A percentile compares a stretch with the other conserved stretches of the same genome.
Conservation (phyloP, 2,797 vertebrate species). For the Tenualosa ilisha region DNA sequence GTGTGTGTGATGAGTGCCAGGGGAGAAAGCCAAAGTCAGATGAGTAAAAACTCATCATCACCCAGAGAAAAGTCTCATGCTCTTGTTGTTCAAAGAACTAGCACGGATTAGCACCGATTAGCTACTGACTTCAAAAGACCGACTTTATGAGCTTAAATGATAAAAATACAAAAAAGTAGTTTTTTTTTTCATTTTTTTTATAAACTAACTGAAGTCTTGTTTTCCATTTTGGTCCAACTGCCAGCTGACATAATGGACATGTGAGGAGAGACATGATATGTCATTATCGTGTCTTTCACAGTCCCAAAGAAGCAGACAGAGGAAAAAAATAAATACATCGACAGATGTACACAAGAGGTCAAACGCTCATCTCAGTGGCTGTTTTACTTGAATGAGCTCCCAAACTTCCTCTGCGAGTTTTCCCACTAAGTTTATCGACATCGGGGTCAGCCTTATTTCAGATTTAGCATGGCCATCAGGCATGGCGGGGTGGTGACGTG, state of each 20-base stretch:
- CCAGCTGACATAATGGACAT: neutral
- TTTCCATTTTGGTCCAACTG: neutral
- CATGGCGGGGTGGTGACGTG: slow-evolving; percentile 23
- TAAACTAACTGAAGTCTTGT: neutral
- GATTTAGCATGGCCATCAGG: slow-evolving; percentile 28
- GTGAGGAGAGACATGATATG: neutral
- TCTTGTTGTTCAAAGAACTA: neutral
- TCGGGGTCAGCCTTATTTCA: slow-evolving; percentile 20
- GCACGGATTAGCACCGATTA: neutral
- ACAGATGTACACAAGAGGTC: neutral
- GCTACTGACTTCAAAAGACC: neutral
- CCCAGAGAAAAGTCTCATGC: neutral
- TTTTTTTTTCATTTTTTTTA: no score
- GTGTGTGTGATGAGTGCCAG: neutral
- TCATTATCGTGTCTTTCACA: neutral
- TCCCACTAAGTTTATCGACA: neutral
- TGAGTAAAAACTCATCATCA: neutral
- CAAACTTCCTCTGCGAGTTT: neutral
- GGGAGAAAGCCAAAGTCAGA: neutral
- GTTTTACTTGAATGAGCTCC: neutral
- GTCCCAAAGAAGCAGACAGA: neutral
- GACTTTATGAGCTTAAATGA: no score
- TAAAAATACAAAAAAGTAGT: no score
- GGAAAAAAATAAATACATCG: neutral
- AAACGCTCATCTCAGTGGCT: neutral